Evolutionary conservation across 2,797 vertebrate species (phyloP).

Genomic region (Synaphobranchus kaupii): DNA sequence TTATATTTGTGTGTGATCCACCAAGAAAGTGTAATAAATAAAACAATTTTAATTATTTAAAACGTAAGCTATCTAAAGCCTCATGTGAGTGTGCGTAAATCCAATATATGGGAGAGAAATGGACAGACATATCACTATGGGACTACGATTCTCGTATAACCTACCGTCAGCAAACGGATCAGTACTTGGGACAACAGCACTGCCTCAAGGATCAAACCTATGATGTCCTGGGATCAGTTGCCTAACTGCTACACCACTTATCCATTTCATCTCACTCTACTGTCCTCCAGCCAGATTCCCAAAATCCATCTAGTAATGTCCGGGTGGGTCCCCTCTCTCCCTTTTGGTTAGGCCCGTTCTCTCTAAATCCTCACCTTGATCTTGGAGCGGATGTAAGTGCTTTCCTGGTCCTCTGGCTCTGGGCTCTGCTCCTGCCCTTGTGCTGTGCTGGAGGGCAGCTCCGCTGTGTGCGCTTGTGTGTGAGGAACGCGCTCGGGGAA

Average conservation of each 20-base stretch:
- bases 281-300: not conserved
- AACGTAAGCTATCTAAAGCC: not conserved
- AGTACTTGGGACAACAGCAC: not conserved
- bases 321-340: not conserved
- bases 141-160: not conserved
- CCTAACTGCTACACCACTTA: not conserved
- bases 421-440: slow-evolving; percentile 62
- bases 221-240: not conserved
- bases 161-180: not conserved
- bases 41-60: not conserved
- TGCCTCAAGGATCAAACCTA: not conserved
- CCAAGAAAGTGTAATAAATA: not conserved
- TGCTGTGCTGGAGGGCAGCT: slow-evolving; percentile 72
- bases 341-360: not conserved
- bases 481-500: slow-evolving; percentile 28
- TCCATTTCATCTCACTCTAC: not conserved
- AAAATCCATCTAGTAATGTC: not conserved
- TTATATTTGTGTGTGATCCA: not conserved
- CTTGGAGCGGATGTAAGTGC: slow-evolving; percentile 69
- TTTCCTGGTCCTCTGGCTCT: slow-evolving; percentile 45
- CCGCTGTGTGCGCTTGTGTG: slow-evolving; percentile 46
- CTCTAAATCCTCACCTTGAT: slow-evolving; percentile 69
- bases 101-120: not conserved
- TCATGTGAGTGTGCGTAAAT: not conserved
- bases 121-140: not conserved